Evolutionary conservation across 2,888 invertebrate genomes (phyloP), one percentile per base, ranked within the genome.

Genomic region (Perdita meconis): DNA sequence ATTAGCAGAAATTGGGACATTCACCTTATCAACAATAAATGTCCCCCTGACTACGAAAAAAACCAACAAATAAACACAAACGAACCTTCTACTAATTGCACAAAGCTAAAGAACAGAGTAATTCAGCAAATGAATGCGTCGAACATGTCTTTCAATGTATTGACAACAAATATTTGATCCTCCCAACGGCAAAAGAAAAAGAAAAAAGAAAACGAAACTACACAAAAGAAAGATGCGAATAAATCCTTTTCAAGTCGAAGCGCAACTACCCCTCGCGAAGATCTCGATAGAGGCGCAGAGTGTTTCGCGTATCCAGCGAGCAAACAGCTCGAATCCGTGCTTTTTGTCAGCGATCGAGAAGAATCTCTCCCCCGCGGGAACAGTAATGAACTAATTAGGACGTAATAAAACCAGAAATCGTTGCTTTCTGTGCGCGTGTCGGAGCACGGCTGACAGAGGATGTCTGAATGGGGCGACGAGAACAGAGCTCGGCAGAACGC

Each of bases 331-430:
- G 22, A 12, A 36, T 0, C 47, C 13, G 19, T 10, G 34, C 13
- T 13, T 56, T 53, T 66, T 50, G 40, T 63, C 44, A 53, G 53
- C 22, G 16, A 16, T 8, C 1, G 44, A 47, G 47, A 47, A 47
- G 47, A 47, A 22, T 47, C 47, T 47, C 47, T 10, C 19, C 19
- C 55, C 2, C 34, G 64, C 42, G 61, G 40, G 44, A 47, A 61
- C 47, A 63, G 51, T 80, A 69, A 70, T 38, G 73, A 63, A 68
- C 68, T 80, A 81, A 80, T 80, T 81, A 77, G 77, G 67, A 73
- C 80, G 70, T 70, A 70, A 74, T 73, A 77, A 81, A 67, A 80
- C 50, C 65, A 68, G 70, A 65, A 81, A 81, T 77, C 70, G 70
- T 80, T 71, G 67, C 75, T 80, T 69, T 74, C 57, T 64, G n/a